Conservation (phyloP, 2,113 vertebrate species). For the Dunckerocampus dactyliophorus region DNA sequence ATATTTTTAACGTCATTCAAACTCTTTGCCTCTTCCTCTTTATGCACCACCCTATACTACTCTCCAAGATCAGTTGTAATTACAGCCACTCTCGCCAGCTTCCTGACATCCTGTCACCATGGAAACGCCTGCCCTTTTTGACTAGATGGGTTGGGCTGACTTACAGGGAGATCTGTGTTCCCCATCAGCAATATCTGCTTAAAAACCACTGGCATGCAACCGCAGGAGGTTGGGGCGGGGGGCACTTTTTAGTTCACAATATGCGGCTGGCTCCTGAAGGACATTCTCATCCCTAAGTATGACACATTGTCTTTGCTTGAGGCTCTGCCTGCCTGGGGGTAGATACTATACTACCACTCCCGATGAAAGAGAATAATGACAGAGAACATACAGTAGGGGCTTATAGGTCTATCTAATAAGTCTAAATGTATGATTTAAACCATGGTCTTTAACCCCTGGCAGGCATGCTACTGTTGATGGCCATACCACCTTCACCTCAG, state of each 20-base stretch:
- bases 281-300: slow-evolving; percentile 32
- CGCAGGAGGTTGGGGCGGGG: neutral
- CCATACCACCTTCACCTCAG: no score
- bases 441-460: no score
- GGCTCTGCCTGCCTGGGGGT: slow-evolving; percentile 33
- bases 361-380: slow-evolving; percentile 38
- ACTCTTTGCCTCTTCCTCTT: neutral
- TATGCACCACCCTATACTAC: slow-evolving; percentile 22
- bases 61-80: slow-evolving; percentile 64
- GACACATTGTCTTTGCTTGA: slow-evolving; percentile 30
- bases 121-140: neutral
- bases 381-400: slow-evolving; percentile 37
- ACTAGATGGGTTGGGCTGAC: slow-evolving; percentile 37
- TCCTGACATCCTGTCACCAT: neutral
- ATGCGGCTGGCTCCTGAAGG: slow-evolving; percentile 43
- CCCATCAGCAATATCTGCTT: slow-evolving; percentile 60
- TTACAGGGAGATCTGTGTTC: slow-evolving; percentile 63
- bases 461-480: no score
- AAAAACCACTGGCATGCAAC: slow-evolving; percentile 34
- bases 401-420: no score
- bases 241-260: slow-evolving; percentile 45
- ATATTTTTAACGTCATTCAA: slow-evolving; percentile 4
- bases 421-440: slow-evolving; percentile 38
- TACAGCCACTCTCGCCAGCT: slow-evolving; percentile 23
- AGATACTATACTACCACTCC: slow-evolving; percentile 20